phyloP scores from a whole-genome alignment of 2,113 vertebrate species.

The Mesoclemmys tuberculata region DNA sequence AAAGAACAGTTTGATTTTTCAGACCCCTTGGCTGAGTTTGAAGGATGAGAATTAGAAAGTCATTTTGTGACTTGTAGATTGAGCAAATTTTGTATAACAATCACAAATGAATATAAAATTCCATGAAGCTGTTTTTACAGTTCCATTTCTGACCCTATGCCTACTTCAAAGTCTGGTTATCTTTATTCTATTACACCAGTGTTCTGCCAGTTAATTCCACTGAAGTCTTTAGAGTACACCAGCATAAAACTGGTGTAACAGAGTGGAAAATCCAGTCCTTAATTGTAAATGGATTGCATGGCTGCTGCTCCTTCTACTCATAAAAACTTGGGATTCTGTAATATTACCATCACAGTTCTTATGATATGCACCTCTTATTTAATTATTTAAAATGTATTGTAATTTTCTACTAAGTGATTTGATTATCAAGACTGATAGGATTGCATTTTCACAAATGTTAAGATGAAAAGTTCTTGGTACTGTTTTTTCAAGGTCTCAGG shows the following conservation, averaged over 20 bases:
- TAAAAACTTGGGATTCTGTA: neutral
- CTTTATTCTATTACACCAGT: neutral
- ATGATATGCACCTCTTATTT: neutral
- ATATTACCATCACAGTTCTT: neutral
- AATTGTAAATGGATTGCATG: neutral
- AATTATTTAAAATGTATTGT: neutral
- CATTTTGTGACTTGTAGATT: neutral
- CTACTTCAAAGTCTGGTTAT: neutral
- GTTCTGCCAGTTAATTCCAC: neutral
- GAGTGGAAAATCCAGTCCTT: neutral
- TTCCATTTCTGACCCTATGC: neutral
- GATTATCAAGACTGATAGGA: neutral
- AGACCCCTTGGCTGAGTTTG: neutral
- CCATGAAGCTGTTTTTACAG: neutral
- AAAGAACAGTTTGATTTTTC: neutral
- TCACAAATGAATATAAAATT: neutral
- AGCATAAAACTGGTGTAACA: neutral
- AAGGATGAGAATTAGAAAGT: neutral
- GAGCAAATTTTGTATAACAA: neutral
- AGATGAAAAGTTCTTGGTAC: neutral
- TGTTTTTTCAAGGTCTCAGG: neutral
- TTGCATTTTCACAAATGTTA: neutral
- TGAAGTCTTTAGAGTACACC: neutral
- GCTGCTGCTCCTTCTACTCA: neutral
- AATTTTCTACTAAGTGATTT: neutral